These are phyloP conservation scores for Helleia helle DNA, from an alignment of 2,888 invertebrate species.

Conservation along the genomic window DNA sequence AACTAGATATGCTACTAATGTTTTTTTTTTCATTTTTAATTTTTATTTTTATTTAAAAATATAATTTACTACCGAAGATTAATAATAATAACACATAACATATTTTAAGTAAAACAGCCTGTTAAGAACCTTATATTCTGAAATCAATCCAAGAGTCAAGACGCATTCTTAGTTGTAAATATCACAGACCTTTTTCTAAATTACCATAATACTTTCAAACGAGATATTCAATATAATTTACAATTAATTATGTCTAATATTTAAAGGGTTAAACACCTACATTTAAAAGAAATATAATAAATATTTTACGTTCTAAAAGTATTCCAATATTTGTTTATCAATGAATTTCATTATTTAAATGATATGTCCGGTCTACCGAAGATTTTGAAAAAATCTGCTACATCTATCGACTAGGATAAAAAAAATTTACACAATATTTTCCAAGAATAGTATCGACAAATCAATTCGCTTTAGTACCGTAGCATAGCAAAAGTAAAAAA, in stretches of 20 bases:
- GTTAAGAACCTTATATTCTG: slow-evolving; percentile 38
- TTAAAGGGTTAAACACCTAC: slow-evolving; percentile 44
- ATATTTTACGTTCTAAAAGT: slow-evolving; percentile 22
- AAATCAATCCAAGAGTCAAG: slow-evolving; percentile 66
- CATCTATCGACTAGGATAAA: slow-evolving; percentile 35
- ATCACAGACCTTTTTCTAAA: slow-evolving; percentile 68
- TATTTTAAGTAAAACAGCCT: slow-evolving; percentile 9
- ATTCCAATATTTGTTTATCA: slow-evolving; percentile 9
- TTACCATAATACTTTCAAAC: slow-evolving; percentile 62
- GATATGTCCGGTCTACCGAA: slow-evolving; percentile 51
- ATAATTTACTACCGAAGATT: not conserved
- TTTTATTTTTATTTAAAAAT: not conserved
- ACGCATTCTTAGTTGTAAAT: slow-evolving; percentile 55
- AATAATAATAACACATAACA: not conserved
- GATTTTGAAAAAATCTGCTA: slow-evolving; percentile 44
- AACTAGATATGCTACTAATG: slow-evolving; percentile 2
- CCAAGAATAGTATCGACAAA: slow-evolving; percentile 1
- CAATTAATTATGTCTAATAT: slow-evolving; percentile 26
- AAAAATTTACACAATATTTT: slow-evolving; percentile 23
- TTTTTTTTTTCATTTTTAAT: not conserved
- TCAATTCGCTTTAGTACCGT: slow-evolving; percentile 24
- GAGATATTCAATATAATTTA: slow-evolving; percentile 27
- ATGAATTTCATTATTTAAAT: slow-evolving; percentile 33
- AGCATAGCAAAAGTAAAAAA: slow-evolving; percentile 11
- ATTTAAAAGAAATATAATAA: slow-evolving; percentile 31